Percentiles rank a stretch among this genome's conserved stretches.
phyloP scores from a whole-genome alignment of 2,888 invertebrate genomes.

The Allygus modestus region DNA sequence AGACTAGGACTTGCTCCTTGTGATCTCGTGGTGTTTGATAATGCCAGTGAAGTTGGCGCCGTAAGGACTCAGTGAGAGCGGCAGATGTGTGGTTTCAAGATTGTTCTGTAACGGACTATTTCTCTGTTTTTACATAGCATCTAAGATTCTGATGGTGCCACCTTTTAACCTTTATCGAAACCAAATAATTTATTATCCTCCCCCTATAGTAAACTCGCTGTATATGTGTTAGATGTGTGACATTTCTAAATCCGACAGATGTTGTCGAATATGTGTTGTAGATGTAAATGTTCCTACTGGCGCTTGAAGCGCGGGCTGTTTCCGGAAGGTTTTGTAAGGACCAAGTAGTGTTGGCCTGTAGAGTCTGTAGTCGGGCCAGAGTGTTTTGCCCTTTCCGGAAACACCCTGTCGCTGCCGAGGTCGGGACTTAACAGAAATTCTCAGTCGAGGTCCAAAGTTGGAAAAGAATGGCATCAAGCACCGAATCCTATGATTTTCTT shows the following conservation, averaged over 20 bases:
- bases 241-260: constrained; percentile 61
- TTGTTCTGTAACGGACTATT: constrained; percentile 14
- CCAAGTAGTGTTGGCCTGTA: constrained; percentile 61
- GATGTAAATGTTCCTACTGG: constrained; percentile 54
- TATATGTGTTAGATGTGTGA: constrained; percentile 66
- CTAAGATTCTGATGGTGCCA: constrained; percentile 70
- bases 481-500: constrained; percentile 63
- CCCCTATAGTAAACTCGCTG: constrained; percentile 64
- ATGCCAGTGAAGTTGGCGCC: constrained; percentile 50
- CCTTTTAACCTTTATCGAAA: constrained; percentile 71
- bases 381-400: constrained; percentile 40
- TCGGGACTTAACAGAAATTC: constrained; percentile 46
- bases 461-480: constrained; percentile 63
- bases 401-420: constrained; percentile 51
- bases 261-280: constrained; percentile 59
- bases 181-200: constrained; percentile 76
- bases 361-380: constrained; percentile 31
- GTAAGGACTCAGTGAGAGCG: constrained; percentile 34
- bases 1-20: constrained; percentile 67
- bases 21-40: constrained; percentile 68
- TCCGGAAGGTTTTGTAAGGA: constrained; percentile 61
- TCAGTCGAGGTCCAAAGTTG: constrained; percentile 52
- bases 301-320: constrained; percentile 57
- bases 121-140: constrained; percentile 32
- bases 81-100: neutral